Percentiles rank a stretch among this genome's conserved stretches.
phyloP scores from a whole-genome alignment of 2,888 invertebrate species.

The Piscicola geometra region DNA sequence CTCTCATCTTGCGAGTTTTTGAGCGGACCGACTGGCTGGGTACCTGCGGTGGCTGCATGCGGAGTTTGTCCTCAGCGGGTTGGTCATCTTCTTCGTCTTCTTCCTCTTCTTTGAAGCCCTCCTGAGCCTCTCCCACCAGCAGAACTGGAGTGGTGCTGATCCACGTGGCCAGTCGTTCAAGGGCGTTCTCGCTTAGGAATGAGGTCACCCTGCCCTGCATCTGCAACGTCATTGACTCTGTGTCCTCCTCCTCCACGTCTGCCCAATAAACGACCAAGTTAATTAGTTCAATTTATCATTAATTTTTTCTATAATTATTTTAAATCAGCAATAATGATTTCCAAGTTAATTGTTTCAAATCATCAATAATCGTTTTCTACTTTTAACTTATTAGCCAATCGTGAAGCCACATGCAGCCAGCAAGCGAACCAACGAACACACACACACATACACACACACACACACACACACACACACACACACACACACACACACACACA shows the following conservation, averaged over 20 bases:
- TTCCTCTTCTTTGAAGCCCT: background rate
- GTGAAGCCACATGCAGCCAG: no score
- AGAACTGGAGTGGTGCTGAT: constrained; percentile 16
- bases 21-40: background rate
- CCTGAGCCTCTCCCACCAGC: constrained; percentile 10
- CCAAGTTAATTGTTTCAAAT: no score
- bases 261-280: background rate
- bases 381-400: no score
- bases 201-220: constrained; percentile 21
- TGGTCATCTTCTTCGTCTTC: constrained; percentile 5
- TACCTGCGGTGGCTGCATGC: background rate
- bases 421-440: no score
- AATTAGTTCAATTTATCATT: background rate
- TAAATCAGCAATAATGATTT: no score
- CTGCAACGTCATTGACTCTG: background rate
- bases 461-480: no score
- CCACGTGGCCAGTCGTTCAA: constrained; percentile 30
- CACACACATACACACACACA: no score
- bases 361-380: no score
- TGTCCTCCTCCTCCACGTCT: background rate
- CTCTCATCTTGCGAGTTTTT: constrained; percentile 1
- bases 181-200: constrained; percentile 33
- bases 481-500: background rate
- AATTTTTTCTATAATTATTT: background rate
- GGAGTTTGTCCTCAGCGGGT: background rate